Evolutionary conservation across 92 coral and sea anemone species (phyloP), one percentile per base, ranked within the genome.

Genomic region (Nematostella vectensis): DNA sequence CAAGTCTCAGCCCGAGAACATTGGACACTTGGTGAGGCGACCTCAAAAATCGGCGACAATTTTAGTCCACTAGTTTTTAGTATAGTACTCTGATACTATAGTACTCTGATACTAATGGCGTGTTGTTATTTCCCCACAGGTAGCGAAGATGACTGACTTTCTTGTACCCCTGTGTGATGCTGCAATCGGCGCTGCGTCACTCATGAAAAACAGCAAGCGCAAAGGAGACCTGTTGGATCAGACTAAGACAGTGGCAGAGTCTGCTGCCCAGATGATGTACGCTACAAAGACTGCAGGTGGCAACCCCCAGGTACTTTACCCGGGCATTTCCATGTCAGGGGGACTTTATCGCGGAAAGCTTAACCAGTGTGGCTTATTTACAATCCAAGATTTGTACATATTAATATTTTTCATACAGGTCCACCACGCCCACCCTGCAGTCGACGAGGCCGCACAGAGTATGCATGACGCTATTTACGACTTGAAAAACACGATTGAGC

Each of bases 191-290:
- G 87, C 99, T 10, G 99, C 99, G 20, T 87, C 99, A 8, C 94
- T 73, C 59, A 93, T 77, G 75, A 77, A 69, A 10, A 85, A 93
- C 69, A 72, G 69, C 12, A 73, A 75, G 55, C 83, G 95, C 31
- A 88, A 87, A 68, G 81, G 88, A 53, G 96, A 87, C 61, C 51
- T 93, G 62, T 64, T 93, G 60, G 99, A 93, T 56, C 94, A 93
- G 57, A 89, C 99, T 0, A 93, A 93, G 71, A 93, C 99, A 21
- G 99, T 93, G n/a, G 96, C 99, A 17, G 99, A 93, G 68, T 93
- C 88, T 4, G 96, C 99, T 0, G 87, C 96, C 1, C 96, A 93
- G 61, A 70, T 93, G 51, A 80, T 86, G 76, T 93, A 82, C 62
- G 87, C 96, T 20, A 74, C 89, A 22, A 93, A 93, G 61, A 88